These are phyloP conservation scores for Anhinga anhinga DNA, from an alignment of 2,113 vertebrate genomes.

Conservation along the genomic window DNA sequence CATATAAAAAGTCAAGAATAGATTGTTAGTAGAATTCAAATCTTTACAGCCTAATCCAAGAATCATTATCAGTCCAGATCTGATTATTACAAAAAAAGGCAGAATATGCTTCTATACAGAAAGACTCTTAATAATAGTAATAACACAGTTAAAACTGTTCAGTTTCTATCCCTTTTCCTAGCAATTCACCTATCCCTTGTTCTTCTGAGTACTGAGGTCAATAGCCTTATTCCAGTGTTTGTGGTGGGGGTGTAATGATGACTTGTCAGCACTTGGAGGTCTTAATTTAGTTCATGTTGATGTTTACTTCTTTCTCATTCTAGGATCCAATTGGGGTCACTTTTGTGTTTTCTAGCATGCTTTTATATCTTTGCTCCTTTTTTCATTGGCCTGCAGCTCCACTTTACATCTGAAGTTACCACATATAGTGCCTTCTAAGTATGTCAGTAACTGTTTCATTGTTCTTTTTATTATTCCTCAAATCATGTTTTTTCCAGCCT, in stretches of 20 bases:
- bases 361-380: neutral
- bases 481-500: neutral
- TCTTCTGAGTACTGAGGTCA: neutral
- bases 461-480: neutral
- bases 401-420: neutral
- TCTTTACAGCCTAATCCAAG: neutral
- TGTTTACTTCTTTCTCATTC: neutral
- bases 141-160: neutral
- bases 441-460: neutral
- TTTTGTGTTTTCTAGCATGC: neutral
- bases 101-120: neutral
- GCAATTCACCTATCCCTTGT: neutral
- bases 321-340: neutral
- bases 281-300: neutral
- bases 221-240: neutral
- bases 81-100: neutral
- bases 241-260: fast-evolving
- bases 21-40: neutral
- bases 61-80: neutral
- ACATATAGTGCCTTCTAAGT: neutral
- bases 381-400: neutral
- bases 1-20: neutral
- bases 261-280: neutral
- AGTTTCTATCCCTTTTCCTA: neutral
- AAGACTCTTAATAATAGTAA: neutral